A percentile compares a stretch with the other conserved stretches of the same genome.
Conservation (phyloP, 1,140 invertebrate genomes). For the Tyrophagus putrescentiae region DNA sequence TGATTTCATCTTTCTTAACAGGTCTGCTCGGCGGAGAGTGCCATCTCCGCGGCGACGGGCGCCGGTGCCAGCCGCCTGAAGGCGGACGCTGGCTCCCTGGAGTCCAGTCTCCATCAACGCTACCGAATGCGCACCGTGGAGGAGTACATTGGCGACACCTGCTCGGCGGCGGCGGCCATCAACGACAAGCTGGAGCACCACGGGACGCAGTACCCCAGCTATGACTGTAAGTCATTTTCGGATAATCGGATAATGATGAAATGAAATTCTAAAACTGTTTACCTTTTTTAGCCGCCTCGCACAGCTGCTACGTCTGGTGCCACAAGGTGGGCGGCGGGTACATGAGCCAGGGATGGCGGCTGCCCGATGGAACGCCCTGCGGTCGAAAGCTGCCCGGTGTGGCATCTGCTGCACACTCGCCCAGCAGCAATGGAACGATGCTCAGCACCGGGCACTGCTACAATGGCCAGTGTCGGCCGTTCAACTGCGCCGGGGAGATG, state of each 20-base stretch:
- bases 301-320: slow-evolving; percentile 29
- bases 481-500: slow-evolving; percentile 15
- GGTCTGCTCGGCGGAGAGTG: slow-evolving; percentile 1
- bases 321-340: slow-evolving; percentile 28
- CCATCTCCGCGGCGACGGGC: slow-evolving; percentile 5
- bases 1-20: neutral
- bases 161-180: slow-evolving; percentile 23
- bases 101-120: too few species aligned
- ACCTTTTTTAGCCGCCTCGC: slow-evolving; percentile 21
- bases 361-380: slow-evolving; percentile 29
- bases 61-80: neutral
- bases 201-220: slow-evolving; percentile 27
- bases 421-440: neutral
- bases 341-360: slow-evolving; percentile 28
- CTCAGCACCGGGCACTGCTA: slow-evolving; percentile 26
- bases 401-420: slow-evolving; percentile 2
- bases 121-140: slow-evolving; percentile 20
- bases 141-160: slow-evolving; percentile 27
- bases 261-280: neutral
- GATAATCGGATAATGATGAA: neutral
- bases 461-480: slow-evolving; percentile 26
- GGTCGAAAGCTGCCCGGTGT: slow-evolving; percentile 19
- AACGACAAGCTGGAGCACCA: slow-evolving; percentile 24
- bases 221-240: slow-evolving; percentile 25
- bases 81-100: neutral